Evolutionary conservation across 2,888 invertebrate species (phyloP).

Genomic region (Dilophus febrilis): DNA sequence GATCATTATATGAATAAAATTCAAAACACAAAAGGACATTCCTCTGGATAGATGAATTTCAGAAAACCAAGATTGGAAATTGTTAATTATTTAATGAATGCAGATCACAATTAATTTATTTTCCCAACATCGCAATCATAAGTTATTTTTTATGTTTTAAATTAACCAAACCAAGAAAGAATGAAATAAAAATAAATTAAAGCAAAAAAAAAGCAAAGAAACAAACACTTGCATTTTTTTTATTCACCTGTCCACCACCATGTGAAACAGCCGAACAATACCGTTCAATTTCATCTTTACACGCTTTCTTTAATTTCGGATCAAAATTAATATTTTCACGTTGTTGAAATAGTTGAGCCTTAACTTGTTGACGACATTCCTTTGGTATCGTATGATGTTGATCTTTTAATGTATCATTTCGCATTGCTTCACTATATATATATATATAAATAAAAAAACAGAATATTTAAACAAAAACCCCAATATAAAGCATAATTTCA

Average conservation of each 20-base stretch:
- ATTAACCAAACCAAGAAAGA: background rate
- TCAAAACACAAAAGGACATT: no score
- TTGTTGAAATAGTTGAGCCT: conserved; percentile 80
- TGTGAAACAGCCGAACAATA: conserved; percentile 51
- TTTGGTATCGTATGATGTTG: conserved; percentile 65
- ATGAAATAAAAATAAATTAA: background rate
- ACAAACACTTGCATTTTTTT: conserved; percentile 25
- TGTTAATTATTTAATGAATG: no score
- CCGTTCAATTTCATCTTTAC: conserved; percentile 57
- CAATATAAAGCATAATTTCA: no score
- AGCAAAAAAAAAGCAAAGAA: conserved; percentile 1
- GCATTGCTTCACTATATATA: conserved; percentile 75
- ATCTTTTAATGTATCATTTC: conserved; percentile 69
- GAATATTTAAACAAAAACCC: background rate
- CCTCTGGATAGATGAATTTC: no score
- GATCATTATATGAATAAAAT: no score
- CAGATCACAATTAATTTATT: no score
- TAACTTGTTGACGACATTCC: conserved; percentile 79
- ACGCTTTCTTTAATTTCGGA: conserved; percentile 66
- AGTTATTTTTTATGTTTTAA: no score
- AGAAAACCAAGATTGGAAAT: no score
- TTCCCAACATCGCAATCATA: no score
- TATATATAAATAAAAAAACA: conserved; percentile 68
- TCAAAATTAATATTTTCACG: conserved; percentile 78
- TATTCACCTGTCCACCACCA: conserved; percentile 39